Base-by-base conservation (phyloP, 2,888 invertebrate genomes). In the Macrosoma leucophasiata region DNA sequence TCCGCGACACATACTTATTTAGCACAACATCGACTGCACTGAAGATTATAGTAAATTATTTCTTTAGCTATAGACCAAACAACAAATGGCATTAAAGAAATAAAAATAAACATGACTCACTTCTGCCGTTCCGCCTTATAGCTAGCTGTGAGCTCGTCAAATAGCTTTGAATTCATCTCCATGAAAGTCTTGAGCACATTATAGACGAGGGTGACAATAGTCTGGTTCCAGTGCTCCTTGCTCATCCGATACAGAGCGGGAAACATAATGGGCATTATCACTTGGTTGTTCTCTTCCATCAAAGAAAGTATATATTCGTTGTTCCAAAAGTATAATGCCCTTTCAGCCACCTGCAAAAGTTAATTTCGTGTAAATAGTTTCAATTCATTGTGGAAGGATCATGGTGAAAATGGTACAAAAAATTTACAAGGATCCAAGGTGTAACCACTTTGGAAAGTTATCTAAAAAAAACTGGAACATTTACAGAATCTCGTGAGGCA, bases 151-250 rank as follows among this genome's bases (percentile, higher is more conserved):
- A 99, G 90, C 86, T 99, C 98, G 78, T 99, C 99, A 72, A 99
- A 99, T 54, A 99, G 89, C 84, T 97, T 98, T 70, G 97, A 97
- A 88, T 99, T 99, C 98, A 99, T 99, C 85, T 99, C 99, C 99
- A 99, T 99, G 86, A 99, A 99, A 36, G 98, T 93, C 87, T 99
- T 99, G 65, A 99, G 92, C 69, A 99, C 99, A 85, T 99, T 99
- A 87, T 99, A 99, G 61, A 99, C 98, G 62, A 99, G 91, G 42
- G 98, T 98, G 56, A 99, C 96, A 64, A 99, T 99, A 50, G 98
- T 99, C 86, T 98, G 98, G 87, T 99, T 99, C 99, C 99, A 99
- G 86, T 99, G 99, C 81, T 98, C 97, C 88, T 98, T 98, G 77
- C 96, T 97, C 84, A 97, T 97, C 71, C 96, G 95, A 86, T 99